Conservation (phyloP, 1,140 invertebrate species). For the Caerostris darwini region DNA sequence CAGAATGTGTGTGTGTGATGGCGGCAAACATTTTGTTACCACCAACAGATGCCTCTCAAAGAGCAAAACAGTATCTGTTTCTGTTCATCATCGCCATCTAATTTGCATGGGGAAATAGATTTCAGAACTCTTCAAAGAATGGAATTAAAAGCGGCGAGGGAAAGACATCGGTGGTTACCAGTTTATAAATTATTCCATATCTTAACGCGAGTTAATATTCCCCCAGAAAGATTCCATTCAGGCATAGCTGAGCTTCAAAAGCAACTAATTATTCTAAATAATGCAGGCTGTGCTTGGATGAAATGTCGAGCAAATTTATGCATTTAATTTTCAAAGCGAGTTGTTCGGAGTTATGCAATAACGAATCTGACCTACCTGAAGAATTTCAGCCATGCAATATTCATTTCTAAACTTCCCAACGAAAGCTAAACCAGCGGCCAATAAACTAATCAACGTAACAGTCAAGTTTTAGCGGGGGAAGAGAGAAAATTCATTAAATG, state of each 20-base stretch:
- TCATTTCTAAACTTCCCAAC: conserved; percentile 69
- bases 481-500: conserved; percentile 74
- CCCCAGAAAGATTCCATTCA: conserved; percentile 70
- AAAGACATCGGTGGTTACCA: conserved; percentile 66
- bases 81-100: neutral
- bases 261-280: conserved; percentile 75
- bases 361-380: conserved; percentile 75
- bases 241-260: conserved; percentile 63
- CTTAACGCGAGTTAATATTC: conserved; percentile 72
- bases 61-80: conserved; percentile 10
- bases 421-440: conserved; percentile 69
- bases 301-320: conserved; percentile 68
- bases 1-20: neutral
- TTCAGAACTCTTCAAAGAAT: neutral
- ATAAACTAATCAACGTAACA: conserved; percentile 75
- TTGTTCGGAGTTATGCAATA: conserved; percentile 73
- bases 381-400: conserved; percentile 67
- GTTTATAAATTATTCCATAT: conserved; percentile 74
- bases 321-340: conserved; percentile 73
- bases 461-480: conserved; percentile 50
- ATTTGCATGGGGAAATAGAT: conserved; percentile 69
- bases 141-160: conserved; percentile 31
- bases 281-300: conserved; percentile 54
- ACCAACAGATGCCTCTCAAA: neutral
- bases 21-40: neutral